A percentile compares a stretch with the other conserved stretches of the same genome.
Conservation (phyloP, 2,113 vertebrate species). For the Megaceryle maxima region DNA sequence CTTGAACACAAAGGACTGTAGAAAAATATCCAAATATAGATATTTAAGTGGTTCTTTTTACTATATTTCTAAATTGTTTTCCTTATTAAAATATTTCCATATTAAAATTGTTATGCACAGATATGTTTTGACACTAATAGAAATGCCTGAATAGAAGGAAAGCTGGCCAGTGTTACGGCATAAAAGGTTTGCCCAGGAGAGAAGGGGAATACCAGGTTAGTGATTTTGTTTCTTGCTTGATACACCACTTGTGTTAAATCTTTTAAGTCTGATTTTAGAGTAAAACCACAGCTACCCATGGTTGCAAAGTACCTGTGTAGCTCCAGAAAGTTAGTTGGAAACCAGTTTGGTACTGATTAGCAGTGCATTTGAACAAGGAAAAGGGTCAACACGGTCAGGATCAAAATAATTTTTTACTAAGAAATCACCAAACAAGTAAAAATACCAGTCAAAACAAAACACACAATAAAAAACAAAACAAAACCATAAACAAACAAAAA, state of each 20-base stretch:
- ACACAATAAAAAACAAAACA: background rate
- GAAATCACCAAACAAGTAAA: background rate
- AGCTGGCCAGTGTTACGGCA: background rate
- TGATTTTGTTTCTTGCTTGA: background rate
- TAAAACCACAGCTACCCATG: background rate
- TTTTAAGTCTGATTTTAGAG: background rate
- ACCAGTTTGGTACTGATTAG: background rate
- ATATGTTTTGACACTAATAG: background rate
- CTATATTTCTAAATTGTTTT: background rate
- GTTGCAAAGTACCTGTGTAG: background rate
- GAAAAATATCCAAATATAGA: background rate
- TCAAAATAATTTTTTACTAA: background rate
- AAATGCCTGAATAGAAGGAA: background rate
- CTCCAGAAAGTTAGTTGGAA: background rate
- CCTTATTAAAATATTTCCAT: background rate
- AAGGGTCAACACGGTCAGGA: accelerated
- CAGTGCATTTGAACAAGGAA: background rate
- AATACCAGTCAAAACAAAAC: background rate
- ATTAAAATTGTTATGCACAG: background rate
- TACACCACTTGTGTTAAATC: background rate
- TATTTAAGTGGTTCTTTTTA: background rate
- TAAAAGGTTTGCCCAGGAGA: background rate
- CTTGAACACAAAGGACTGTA: background rate
- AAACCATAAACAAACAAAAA: background rate
- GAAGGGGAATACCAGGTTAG: background rate